phyloP scores from a whole-genome alignment of 2,797 vertebrate genomes.

The Eospalax fontanierii region DNA sequence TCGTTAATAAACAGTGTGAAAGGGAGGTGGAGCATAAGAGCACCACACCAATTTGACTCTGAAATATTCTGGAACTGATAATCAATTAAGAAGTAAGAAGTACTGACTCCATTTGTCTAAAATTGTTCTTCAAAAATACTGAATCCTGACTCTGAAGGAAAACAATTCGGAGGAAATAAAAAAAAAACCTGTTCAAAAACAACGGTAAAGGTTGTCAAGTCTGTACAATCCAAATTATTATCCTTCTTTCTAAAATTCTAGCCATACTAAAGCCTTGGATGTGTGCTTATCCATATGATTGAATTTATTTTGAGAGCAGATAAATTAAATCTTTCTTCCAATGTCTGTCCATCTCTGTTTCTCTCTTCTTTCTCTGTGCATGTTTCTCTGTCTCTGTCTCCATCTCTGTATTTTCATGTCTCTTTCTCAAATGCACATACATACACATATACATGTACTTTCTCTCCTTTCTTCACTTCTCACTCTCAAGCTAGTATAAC shows the following conservation, averaged over 20 bases:
- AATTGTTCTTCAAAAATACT: slow-evolving; percentile 19
- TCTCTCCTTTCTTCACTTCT: not conserved
- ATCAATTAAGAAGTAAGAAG: accelerated
- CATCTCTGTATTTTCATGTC: not conserved
- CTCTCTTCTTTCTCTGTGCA: not conserved
- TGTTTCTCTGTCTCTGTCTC: not conserved
- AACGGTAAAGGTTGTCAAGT: not conserved
- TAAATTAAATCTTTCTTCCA: not conserved
- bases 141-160: slow-evolving; percentile 24
- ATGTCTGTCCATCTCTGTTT: not conserved
- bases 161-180: not conserved
- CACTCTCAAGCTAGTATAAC: not conserved
- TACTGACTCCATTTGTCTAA: not conserved
- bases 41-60: not conserved
- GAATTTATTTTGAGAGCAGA: not conserved
- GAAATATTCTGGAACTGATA: slow-evolving; percentile 39
- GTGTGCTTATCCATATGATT: not conserved
- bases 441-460: no score
- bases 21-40: not conserved
- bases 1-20: not conserved
- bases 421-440: no score
- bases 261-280: not conserved
- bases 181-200: not conserved
- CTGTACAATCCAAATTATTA: not conserved
- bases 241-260: slow-evolving; percentile 18